These are phyloP conservation scores for Molanna angustata DNA, from an alignment of 2,888 invertebrate species.

Conservation along the genomic window DNA sequence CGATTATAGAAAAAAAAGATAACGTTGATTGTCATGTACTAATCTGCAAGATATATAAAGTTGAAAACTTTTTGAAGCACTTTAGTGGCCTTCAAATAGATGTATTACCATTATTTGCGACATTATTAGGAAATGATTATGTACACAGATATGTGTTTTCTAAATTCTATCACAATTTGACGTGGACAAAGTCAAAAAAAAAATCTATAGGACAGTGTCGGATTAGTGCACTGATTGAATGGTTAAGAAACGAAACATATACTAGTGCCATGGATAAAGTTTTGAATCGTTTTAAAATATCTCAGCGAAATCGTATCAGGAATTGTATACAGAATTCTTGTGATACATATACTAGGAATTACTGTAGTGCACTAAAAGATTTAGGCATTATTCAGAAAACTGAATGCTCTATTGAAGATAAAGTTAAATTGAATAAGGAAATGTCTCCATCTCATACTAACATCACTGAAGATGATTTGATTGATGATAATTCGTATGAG, in stretches of 20 bases:
- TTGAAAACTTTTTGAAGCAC: constrained; percentile 64
- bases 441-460: too few species aligned
- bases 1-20: constrained; percentile 39
- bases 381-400: constrained; percentile 46
- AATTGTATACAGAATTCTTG: constrained; percentile 61
- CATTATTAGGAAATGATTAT: constrained; percentile 88
- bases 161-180: constrained; percentile 67
- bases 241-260: constrained; percentile 70
- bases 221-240: constrained; percentile 69
- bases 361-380: constrained; percentile 58
- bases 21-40: constrained; percentile 46
- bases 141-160: constrained; percentile 65
- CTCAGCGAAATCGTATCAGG: constrained; percentile 52
- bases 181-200: constrained; percentile 54
- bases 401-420: too few species aligned
- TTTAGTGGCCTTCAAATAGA: constrained; percentile 65
- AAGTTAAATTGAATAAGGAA: too few species aligned
- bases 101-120: constrained; percentile 75
- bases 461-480: too few species aligned
- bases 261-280: constrained; percentile 69
- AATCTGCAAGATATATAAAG: constrained; percentile 69
- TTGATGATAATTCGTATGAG: too few species aligned
- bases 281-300: constrained; percentile 58
- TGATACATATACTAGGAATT: constrained; percentile 60
- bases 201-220: constrained; percentile 64